A percentile compares a stretch with the other conserved stretches of the same genome.
Conservation (phyloP, 2,888 invertebrate genomes). For the Lymantria dispar region DNA sequence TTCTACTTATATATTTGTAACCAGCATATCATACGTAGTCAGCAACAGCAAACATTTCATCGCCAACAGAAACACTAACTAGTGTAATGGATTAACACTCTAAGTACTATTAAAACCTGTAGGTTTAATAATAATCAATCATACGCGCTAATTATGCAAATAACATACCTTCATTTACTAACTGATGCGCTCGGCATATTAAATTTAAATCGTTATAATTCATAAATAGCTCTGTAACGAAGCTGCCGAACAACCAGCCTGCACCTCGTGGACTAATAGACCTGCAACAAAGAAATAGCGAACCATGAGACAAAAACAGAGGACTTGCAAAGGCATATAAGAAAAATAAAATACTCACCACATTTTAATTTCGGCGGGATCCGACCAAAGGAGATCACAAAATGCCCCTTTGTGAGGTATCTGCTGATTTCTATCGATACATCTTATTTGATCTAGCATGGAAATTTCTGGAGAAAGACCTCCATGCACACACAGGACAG, state of each 20-base stretch:
- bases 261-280: constrained; percentile 97
- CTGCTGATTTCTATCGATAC: constrained; percentile 97
- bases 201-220: constrained; percentile 94
- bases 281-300: constrained; percentile 62
- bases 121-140: no score
- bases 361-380: constrained; percentile 97
- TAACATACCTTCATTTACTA: constrained; percentile 96
- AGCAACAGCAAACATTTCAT: no score
- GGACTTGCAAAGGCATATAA: not conserved
- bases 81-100: no score
- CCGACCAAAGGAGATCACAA: constrained; percentile 99
- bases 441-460: constrained; percentile 97
- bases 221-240: constrained; percentile 97
- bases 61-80: no score
- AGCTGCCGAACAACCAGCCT: constrained; percentile 98
- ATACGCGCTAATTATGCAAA: not conserved
- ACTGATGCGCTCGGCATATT: constrained; percentile 98
- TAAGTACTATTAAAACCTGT: no score
- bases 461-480: constrained; percentile 98
- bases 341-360: constrained; percentile 83
- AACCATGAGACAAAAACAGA: not conserved
- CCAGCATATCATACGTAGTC: no score
- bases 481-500: constrained; percentile 98
- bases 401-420: constrained; percentile 99
- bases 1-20: no score